Conservation (phyloP, 2,113 vertebrate genomes). For the Arvicanthis niloticus region DNA sequence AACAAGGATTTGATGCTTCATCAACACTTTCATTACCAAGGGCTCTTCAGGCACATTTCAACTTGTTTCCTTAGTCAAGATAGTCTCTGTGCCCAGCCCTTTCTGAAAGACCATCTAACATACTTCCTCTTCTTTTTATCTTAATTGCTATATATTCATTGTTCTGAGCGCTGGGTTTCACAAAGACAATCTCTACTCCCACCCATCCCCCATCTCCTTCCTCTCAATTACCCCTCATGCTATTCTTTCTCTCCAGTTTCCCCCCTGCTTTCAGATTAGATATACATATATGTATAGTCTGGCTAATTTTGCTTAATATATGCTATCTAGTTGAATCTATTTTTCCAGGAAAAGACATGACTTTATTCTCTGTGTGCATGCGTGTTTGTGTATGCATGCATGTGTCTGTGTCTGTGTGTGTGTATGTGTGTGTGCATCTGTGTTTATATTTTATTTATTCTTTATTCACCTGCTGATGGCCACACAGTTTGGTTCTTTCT, state of each 20-base stretch:
- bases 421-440: no score
- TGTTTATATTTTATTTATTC: neutral
- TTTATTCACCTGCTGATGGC: neutral
- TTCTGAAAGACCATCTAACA: constrained; percentile 25
- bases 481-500: neutral
- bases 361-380: neutral
- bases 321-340: neutral
- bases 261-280: neutral
- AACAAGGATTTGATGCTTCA: constrained; percentile 15
- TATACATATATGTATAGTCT: neutral
- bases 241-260: neutral
- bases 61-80: constrained; percentile 2
- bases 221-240: neutral
- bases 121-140: neutral
- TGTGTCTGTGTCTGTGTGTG: neutral
- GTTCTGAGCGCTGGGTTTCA: neutral
- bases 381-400: neutral
- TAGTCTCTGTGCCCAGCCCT: neutral
- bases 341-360: neutral
- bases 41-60: constrained; percentile 57
- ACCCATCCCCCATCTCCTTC: neutral
- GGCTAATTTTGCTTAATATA: neutral
- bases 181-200: neutral
- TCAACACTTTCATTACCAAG: constrained; percentile 28
- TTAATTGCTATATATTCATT: neutral